A percentile compares a stretch with the other conserved stretches of the same genome.
Evolutionary conservation across 2,797 vertebrate species (phyloP).

Genomic region (Psittacula echo): DNA sequence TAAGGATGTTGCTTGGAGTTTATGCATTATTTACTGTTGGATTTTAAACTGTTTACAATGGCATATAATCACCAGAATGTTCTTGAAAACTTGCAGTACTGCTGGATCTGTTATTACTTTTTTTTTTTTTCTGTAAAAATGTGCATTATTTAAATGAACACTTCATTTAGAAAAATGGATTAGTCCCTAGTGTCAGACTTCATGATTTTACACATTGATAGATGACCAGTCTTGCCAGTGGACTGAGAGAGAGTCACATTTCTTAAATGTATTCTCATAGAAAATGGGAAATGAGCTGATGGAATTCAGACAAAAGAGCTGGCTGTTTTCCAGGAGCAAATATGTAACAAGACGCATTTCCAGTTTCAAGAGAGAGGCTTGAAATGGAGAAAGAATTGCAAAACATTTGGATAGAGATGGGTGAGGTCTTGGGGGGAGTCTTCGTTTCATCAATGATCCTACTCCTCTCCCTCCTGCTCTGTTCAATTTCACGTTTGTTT

Average conservation of each 20-base stretch:
- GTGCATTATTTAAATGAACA: background rate
- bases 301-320: slow-evolving; percentile 68
- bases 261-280: slow-evolving; percentile 64
- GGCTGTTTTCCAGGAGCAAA: slow-evolving; percentile 62
- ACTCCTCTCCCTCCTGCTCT: background rate
- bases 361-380: slow-evolving; percentile 33
- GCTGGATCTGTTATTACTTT: background rate
- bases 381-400: background rate
- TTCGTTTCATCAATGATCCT: slow-evolving; percentile 12
- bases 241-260: slow-evolving; percentile 23
- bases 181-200: background rate
- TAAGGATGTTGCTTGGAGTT: background rate
- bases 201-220: background rate
- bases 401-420: background rate
- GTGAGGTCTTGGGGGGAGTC: background rate
- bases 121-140: background rate
- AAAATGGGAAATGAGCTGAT: slow-evolving; percentile 69
- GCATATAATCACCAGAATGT: background rate
- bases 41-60: background rate
- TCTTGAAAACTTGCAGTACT: background rate
- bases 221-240: background rate
- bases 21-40: background rate
- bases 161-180: background rate
- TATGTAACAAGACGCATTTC: slow-evolving; percentile 6
- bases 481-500: slow-evolving; percentile 20